A percentile compares a stretch with the other conserved stretches of the same genome.
Conservation (phyloP, 2,797 vertebrate species). For the Oryzias dopingdopingensis region DNA sequence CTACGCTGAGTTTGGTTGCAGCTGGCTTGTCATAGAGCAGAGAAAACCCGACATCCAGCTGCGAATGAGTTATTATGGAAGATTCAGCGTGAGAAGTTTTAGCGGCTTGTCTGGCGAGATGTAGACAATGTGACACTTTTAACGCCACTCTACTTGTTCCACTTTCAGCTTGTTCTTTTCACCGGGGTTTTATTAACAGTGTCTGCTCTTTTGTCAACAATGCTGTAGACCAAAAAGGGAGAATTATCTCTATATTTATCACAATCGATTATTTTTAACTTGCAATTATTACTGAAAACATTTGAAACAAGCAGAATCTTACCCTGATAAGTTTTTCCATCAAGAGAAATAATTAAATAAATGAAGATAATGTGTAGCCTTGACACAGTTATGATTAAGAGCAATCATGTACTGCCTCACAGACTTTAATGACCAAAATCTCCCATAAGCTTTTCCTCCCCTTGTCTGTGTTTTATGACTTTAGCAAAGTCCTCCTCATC, state of each 20-base stretch:
- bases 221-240: no score
- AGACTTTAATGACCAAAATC: no score
- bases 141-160: not conserved
- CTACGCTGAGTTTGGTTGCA: slow-evolving; percentile 63
- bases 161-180: not conserved
- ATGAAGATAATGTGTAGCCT: slow-evolving; percentile 21
- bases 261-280: not conserved
- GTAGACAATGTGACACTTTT: slow-evolving; percentile 12
- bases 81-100: slow-evolving; percentile 24
- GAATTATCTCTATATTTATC: not conserved
- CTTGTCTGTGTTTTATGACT: slow-evolving; percentile 53
- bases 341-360: slow-evolving; percentile 21
- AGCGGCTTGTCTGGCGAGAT: slow-evolving; percentile 22
- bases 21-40: slow-evolving; percentile 56
- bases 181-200: not conserved
- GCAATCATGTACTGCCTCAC: no score
- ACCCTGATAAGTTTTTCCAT: slow-evolving; percentile 4
- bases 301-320: slow-evolving; percentile 6
- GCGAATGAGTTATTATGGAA: slow-evolving; percentile 44
- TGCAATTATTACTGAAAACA: slow-evolving; percentile 14
- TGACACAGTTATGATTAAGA: not conserved
- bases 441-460: slow-evolving; percentile 10
- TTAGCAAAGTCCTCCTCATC: slow-evolving; percentile 64
- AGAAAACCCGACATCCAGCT: slow-evolving; percentile 62
- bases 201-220: no score